Base-by-base conservation (phyloP, 2,113 vertebrate genomes). In the Phrynosoma blainvillii region DNA sequence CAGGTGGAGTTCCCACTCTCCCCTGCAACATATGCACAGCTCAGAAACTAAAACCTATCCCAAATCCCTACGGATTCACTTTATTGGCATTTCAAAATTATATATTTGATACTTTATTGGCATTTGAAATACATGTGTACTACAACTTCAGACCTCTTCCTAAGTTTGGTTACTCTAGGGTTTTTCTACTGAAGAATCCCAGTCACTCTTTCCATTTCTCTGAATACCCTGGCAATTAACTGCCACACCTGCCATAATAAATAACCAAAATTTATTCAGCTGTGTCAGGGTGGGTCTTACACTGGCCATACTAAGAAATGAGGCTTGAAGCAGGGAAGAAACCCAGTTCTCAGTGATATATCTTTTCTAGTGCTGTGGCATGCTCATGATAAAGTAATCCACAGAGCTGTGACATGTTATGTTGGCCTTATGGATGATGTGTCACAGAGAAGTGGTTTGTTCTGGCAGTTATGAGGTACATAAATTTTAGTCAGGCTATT, bases 1-100 rank as follows among this genome's bases (percentile, higher is more conserved):
- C 95, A 96, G 95, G 95, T 96, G 94, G 92, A 93, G 94, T 92
- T 95, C 91, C 85, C 91, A 95, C 89, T 88, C 85, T 89, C 4
- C 87, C 91, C 88, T 93, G 79, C 8, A 84, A 84, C 82, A 94
- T 88, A 94, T 40, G 75, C 86, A 75, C 1, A 0, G 87, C 89
- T 91, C 92, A 68, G 87, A n/a, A 87, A 92, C 91, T 71, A 84
- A 79, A 89, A 84, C 73, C 89, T 90, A 76, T 66, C 88, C 76
- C 47, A 65, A 79, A 83, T 86, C 54, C 86, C 77, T 84, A n/a
- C 73, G 25, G 4, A 2, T 2, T 90, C 70, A 77, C 76, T 89
- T 89, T 86, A 84, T 18, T 52, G 84, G 56, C 3, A 87, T 74
- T 4, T 89, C 56, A 91, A 92, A 90, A 84, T 40, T 40, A 0